Evolutionary conservation across 2,888 invertebrate species (phyloP), one percentile per base, ranked within the genome.

Genomic region (Palloptera scutellata): DNA sequence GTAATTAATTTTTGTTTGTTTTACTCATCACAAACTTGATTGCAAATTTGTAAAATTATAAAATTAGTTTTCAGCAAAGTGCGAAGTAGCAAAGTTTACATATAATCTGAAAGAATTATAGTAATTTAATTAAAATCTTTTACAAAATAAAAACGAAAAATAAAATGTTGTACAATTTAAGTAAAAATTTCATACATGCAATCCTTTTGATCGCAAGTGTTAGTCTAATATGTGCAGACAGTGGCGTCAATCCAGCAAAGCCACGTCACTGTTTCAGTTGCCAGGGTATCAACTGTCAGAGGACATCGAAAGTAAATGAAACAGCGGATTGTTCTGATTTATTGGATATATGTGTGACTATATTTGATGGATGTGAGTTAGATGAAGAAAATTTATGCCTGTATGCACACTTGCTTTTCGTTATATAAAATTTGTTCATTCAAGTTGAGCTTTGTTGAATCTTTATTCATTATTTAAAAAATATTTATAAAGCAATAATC

Each of bases 331-430:
- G 84, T 68, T 42, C 59, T 2, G 79, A 84, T 75, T 63, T 74
- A 17, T 66, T 82, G 69, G 84, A 84, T 69, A 75, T 76, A 54
- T 84, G 84, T 71, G 81, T 80, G 1, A 83, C 82, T 0, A 74
- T 82, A 48, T 84, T 77, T 60, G 77, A 81, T 59, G 77, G 74
- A 59, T 79, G 84, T 84, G 70, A 73, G 78, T 74, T n/a, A n/a
- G 4, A 43, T n/a, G 41, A 11, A 0, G 17, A 17, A 57, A 2
- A 0, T 30, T 43, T 4, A 3, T 15, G 10, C 6, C 3, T 30
- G 0, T 19, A 2, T n/a, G 5, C 11, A 30, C 12, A 1, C 12
- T 54, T 30, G 30, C 6, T 30, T 30, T 30, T 30, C 30, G 30
- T 30, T 6, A 30, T 30, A 30, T 30, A 2, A 30, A 30, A 30